Conservation (phyloP, 1,140 invertebrate species). For the Phymastichus coffea region DNA sequence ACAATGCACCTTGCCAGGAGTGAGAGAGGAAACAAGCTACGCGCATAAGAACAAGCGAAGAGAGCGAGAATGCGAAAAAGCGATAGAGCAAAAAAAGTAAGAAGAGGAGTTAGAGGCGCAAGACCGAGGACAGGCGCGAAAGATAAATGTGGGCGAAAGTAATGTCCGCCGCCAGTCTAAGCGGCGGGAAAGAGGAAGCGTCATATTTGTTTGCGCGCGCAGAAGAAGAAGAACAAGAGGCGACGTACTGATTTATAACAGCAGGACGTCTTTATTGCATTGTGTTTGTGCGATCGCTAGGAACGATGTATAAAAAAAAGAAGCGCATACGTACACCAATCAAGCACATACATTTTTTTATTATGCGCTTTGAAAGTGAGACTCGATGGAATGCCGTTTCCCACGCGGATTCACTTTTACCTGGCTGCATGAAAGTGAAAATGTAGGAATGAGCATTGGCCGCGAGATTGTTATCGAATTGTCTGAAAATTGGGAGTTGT, state of each 20-base stretch:
- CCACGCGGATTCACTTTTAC: background rate
- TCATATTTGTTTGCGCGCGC: conserved; percentile 46
- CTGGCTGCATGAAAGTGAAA: background rate
- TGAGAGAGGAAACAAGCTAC: too few species aligned
- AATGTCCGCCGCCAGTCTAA: conserved; percentile 33
- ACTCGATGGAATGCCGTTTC: background rate
- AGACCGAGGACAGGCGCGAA: conserved; percentile 19
- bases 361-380: background rate
- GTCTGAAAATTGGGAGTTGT: too few species aligned
- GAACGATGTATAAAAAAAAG: conserved; percentile 2
- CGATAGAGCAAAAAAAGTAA: conserved; percentile 4
- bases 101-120: background rate
- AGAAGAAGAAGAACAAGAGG: conserved; percentile 27
- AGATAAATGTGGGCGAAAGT: conserved; percentile 45
- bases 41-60: too few species aligned
- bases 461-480: too few species aligned
- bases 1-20: background rate
- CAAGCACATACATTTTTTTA: background rate
- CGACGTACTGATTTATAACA: conserved; percentile 42
- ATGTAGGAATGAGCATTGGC: too few species aligned
- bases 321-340: conserved; percentile 6
- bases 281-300: conserved; percentile 26
- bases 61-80: background rate
- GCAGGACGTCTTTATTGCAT: conserved; percentile 44
- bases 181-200: conserved; percentile 37